Base-by-base conservation (phyloP, 2,113 vertebrate species). In the Colinus virginianus region DNA sequence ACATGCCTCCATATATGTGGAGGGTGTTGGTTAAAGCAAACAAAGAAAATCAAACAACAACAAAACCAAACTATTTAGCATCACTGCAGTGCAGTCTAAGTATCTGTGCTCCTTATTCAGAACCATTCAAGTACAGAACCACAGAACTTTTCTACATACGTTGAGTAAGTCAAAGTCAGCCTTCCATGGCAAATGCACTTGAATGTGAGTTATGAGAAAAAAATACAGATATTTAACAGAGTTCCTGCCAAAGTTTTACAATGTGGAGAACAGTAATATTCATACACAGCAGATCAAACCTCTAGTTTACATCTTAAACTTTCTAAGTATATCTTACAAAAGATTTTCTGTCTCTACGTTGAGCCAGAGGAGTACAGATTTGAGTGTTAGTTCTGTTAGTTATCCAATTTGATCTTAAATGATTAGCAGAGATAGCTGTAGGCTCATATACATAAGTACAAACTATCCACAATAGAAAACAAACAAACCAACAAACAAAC, bases 281-380 rank as follows among this genome's bases (percentile, higher is more conserved):
- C 4, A 84, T 23, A 16, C 18, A 12, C 4, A 43, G 18, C 3
- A 59, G 48, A 79, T 78, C 0, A 0, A 78, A 48, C 5, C 7
- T 49, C 16, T 55, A 48, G 40, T 75, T 81, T 75, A 25, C 55
- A 64, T 46, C 32, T 64, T 7, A 76, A 56, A 70, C 42, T 5
- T 80, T 48, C 40, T 28, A 28, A 71, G 17, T 55, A 55, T 32
- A 55, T 3, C 16, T 32, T 30, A 18, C 17, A 55, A 32, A 75
- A 70, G 16, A 58, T 36, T 23, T 28, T 61, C 43, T 51, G 38
- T 48, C 15, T 68, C 45, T 58, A 10, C 15, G 34, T 82, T 69
- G 25, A 69, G 28, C 8, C 12, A 68, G 2, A 72, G 30, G 3
- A 93, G 21, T 55, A 72, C 16, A 22, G 25, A 64, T 46, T 19